Conservation (phyloP, 2,888 invertebrate genomes). For the Campoplex capitator region DNA sequence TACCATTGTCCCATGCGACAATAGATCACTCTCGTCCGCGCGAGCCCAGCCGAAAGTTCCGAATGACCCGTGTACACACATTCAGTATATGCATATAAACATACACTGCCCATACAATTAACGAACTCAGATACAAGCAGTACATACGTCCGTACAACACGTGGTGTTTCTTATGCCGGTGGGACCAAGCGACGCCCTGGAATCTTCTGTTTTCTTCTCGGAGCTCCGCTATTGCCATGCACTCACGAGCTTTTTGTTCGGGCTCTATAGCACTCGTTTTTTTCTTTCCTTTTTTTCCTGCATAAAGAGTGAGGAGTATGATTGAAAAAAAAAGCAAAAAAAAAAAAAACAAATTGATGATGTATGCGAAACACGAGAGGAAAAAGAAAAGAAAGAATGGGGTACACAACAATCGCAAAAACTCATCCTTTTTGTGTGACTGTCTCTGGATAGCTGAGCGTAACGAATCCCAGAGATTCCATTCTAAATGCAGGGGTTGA, state of each 20-base stretch:
- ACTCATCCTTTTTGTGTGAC: conserved; percentile 23
- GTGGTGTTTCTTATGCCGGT: conserved; percentile 37
- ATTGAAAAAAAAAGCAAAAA: conserved; percentile 8
- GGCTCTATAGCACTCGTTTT: conserved; percentile 16
- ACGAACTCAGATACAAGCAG: not conserved
- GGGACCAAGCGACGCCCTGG: conserved; percentile 48
- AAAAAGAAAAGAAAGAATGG: not conserved
- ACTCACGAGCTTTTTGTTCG: conserved; percentile 61
- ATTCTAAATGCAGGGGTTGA: not conserved
- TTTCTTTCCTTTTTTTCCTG: conserved; percentile 19
- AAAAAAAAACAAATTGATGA: conserved; percentile 33
- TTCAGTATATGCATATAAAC: conserved; percentile 22
- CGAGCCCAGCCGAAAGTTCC: conserved; percentile 54
- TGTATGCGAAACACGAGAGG: conserved; percentile 31
- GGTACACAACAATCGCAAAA: conserved; percentile 14
- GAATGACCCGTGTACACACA: conserved; percentile 60
- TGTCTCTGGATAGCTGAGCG: not conserved
- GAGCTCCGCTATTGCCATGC: conserved; percentile 46
- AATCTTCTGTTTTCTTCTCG: conserved; percentile 55
- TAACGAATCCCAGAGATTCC: conserved; percentile 4
- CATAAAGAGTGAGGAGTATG: conserved; percentile 14
- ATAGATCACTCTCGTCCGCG: conserved; percentile 79
- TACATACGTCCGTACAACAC: conserved; percentile 38
- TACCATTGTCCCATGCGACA: conserved; percentile 80
- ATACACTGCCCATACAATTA: not conserved